Conservation (phyloP, 2,113 vertebrate genomes). For the Ardeotis arabs region DNA sequence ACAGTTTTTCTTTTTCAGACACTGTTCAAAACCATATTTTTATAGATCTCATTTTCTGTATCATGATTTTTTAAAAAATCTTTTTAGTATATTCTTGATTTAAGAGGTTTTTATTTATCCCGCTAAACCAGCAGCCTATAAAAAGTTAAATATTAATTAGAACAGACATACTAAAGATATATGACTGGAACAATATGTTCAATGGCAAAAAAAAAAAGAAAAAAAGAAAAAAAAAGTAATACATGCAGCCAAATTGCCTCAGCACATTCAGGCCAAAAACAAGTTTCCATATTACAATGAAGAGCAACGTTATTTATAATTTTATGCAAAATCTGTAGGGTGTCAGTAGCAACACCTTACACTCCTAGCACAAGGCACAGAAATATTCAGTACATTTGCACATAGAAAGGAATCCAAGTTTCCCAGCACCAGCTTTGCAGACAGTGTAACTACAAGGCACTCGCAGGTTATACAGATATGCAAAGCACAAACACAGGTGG, state of each 20-base stretch:
- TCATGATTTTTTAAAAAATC: background rate
- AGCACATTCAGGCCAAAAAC: background rate
- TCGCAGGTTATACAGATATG: background rate
- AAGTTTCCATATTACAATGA: background rate
- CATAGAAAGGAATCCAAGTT: background rate
- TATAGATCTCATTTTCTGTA: background rate
- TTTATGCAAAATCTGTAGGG: background rate
- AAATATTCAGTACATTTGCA: background rate
- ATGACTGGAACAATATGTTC: background rate
- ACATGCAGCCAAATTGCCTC: background rate
- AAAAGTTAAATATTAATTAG: background rate
- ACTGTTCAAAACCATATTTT: background rate
- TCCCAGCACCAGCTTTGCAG: background rate
- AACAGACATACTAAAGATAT: background rate
- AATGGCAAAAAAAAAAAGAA: background rate
- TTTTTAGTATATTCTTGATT: background rate
- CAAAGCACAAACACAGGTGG: background rate
- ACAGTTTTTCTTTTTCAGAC: background rate
- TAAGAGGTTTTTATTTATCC: background rate
- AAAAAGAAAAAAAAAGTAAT: background rate
- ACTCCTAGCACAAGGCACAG: background rate
- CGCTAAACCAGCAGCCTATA: background rate
- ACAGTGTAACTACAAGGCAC: background rate
- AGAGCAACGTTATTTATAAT: background rate
- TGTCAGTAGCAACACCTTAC: background rate